Base-by-base conservation (phyloP, 2,888 invertebrate genomes). In the Orthonevra nobilis region DNA sequence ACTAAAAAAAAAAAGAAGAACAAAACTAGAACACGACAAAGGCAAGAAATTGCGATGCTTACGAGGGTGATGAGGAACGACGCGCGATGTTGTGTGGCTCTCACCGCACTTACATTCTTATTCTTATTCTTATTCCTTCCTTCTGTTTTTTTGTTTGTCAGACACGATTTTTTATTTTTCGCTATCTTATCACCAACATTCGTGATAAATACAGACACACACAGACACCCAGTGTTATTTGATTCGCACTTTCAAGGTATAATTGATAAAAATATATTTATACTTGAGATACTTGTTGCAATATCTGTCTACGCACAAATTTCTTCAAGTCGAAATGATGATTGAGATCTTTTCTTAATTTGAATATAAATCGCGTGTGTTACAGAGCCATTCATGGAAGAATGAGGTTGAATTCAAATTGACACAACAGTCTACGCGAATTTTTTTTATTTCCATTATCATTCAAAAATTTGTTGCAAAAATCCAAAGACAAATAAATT, bases 231-330 rank as follows among this genome's bases (percentile, higher is more conserved):
- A 20, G n/a, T 3, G 32, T 23, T 44, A 17, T 36, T 20, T 50
- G 36, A 52, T 32, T 63, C 3, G 3, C 3, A 17, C 61, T 48
- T 44, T 64, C 72, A 77, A 70, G 77, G 72, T 58, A 46, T 64
- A 48, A 72, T 72, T 72, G 64, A 72, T 64, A 77, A 72, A 70
- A 77, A 64, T 72, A 46, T 58, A 64, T 75, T 75, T 40, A 32
- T 40, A 61, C 54, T 63, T 36, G 3, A 36, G 68, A 74, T 68
- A n/a, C n/a, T n/a, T n/a, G n/a, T n/a, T n/a, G n/a, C n/a, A n/a
- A n/a, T n/a, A n/a, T n/a, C n/a, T n/a, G n/a, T n/a, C n/a, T n/a
- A n/a, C n/a, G n/a, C n/a, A n/a, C n/a, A n/a, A n/a, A n/a, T n/a
- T n/a, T n/a, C n/a, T n/a, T n/a, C n/a, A n/a, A n/a, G n/a, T n/a